Base-by-base conservation (phyloP, 1,140 invertebrate species). In the Dinoponera quadriceps region DNA sequence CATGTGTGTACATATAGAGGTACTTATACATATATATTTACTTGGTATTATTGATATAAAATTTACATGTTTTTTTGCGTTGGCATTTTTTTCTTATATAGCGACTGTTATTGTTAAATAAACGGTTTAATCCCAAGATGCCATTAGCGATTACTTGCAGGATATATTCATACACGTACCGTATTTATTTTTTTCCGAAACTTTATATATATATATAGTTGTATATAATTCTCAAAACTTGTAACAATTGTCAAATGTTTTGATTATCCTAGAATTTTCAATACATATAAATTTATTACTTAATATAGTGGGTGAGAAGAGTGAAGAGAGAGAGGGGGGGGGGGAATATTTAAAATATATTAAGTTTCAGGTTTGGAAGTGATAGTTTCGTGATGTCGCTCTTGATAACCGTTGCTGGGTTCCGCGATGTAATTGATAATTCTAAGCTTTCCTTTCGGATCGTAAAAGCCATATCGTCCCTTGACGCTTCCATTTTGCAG, bases 391-490 rank as follows among this genome's bases (percentile, higher is more conserved):
- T 94, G 93, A 74, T 93, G 91, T 60, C 90, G 90, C 68, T 94
- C 96, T 85, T 96, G 94, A 91, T 97, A 98, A 1, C 97, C 97
- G 72, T 95, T 94, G 69, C 96, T 86, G 0, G 97, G 97, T 87
- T 96, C 95, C 9, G 97, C 96, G 81, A 96, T 94, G 89, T 98
- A 98, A 92, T 97, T 96, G 49, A 98, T 96, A 3, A 97, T 95
- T 77, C 96, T 95, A 25, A 98, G 94, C 94, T 98, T 97, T 27
- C 97, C 97, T 85, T 95, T 91, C 57, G 96, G 96, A 91, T 98
- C 97, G 83, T 97, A 96, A 91, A 96, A 98, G 51, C 97, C 97
- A 90, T 98, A 98, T 84, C 97, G 96, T 4, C 98, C 97, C 89
- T 96, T 96, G 4, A 98, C 96, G 38, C 96, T 94, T 14, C 98